A percentile compares a stretch with the other conserved stretches of the same genome.
Evolutionary conservation across 2,113 vertebrate genomes (phyloP).

Genomic region (Copsychus sechellarum): DNA sequence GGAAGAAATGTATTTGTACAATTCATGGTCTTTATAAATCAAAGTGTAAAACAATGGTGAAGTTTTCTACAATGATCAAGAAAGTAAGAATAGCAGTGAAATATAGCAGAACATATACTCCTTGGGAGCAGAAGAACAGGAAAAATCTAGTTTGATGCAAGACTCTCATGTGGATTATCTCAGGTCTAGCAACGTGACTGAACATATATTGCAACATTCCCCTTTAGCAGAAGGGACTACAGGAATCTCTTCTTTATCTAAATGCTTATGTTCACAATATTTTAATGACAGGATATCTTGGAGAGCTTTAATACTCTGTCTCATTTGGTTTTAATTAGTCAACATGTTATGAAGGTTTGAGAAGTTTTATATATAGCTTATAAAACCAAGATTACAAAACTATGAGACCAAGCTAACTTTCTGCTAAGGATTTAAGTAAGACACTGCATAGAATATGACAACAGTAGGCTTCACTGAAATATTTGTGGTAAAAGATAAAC

Average conservation of each 20-base stretch:
- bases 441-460: not conserved
- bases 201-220: not conserved
- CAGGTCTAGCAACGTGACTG: not conserved
- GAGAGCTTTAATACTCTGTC: not conserved
- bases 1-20: not conserved
- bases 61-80: not conserved
- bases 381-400: not conserved
- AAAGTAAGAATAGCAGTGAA: not conserved
- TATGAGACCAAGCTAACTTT: not conserved
- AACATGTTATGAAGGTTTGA: not conserved
- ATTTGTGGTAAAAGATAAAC: not conserved
- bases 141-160: not conserved
- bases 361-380: not conserved
- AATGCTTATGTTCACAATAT: not conserved
- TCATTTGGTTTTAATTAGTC: not conserved
- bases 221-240: not conserved
- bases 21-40: not conserved
- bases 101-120: not conserved
- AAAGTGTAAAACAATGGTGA: not conserved
- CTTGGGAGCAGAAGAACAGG: not conserved
- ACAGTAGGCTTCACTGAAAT: not conserved
- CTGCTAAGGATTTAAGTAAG: not conserved
- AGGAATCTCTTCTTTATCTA: not conserved
- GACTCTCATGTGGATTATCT: not conserved
- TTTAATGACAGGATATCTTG: not conserved